Base-by-base conservation (phyloP, 2,797 vertebrate genomes). In the Poeciliopsis infans region DNA sequence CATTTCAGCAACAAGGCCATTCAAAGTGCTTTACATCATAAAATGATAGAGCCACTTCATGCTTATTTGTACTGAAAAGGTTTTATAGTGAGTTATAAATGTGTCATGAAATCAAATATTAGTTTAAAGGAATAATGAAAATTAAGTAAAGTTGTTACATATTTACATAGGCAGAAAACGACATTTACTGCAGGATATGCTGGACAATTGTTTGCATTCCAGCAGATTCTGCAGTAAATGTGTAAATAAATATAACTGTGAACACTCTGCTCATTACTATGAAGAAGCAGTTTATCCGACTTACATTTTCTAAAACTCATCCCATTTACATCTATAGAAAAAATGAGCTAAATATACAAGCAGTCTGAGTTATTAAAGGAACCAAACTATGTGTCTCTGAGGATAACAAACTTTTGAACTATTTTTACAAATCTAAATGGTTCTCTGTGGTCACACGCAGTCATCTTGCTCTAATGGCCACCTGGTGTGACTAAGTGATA, bases 401-500 rank as follows among this genome's bases (percentile, higher is more conserved):
- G 69, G 31, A 75, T 18, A 69, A 53, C 59, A 20, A 47, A 33
- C 36, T 39, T 75, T 76, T 3, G 61, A 33, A 83, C 68, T 83
- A 85, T 23, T 88, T 83, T 86, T 87, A 80, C 85, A 70, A 45
- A 74, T 77, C 1, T 74, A 8, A 57, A 75, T 1, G 12, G 72
- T 7, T 72, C 71, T 85, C 82, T 71, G 39, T 84, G 7, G 83
- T 83, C 85, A 51, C 83, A 85, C 74, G 86, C 82, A 76, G 88
- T 82, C 85, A 70, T 82, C 88, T 76, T 49, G 79, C 79, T 41
- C 88, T 80, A 31, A 86, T 78, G 86, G 87, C 93, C 93, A 93
- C 92, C 93, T 93, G 92, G 89, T 93, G 91, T 79, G 92, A 94
- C 91, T 90, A 89, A 91, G 91, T 90, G 89, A 92, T 92, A 94